Evolutionary conservation across 1,140 invertebrate genomes (phyloP).

Genomic region (Drosophila nikananu): DNA sequence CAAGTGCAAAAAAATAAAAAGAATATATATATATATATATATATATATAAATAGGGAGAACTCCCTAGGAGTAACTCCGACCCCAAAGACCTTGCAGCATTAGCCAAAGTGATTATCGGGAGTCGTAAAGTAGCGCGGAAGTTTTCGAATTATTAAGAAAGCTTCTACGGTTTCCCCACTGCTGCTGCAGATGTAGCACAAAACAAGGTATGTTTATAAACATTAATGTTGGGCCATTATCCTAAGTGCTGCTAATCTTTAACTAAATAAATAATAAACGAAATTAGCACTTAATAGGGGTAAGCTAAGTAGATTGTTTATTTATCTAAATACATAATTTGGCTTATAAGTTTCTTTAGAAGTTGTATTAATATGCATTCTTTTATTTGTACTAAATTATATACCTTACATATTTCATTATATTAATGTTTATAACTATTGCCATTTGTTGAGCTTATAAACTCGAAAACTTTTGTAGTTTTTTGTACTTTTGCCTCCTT

Average conservation of each 20-base stretch:
- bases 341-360: neutral
- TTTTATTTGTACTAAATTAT: neutral
- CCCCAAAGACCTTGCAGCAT: constrained; percentile 21
- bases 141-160: constrained; percentile 7
- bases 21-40: neutral
- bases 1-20: neutral
- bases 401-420: neutral
- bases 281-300: neutral
- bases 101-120: constrained; percentile 30
- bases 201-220: constrained; percentile 3
- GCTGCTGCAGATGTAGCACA: neutral
- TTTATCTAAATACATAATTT: neutral
- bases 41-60: neutral
- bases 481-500: neutral
- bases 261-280: neutral
- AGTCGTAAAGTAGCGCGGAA: constrained; percentile 18
- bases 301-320: neutral
- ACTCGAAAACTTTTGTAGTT: neutral
- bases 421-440: neutral
- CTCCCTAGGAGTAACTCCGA: neutral
- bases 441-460: neutral
- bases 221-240: neutral
- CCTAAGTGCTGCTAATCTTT: constrained; percentile 1
- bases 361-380: neutral
- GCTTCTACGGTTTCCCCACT: neutral